Percentiles rank a stretch among this genome's conserved stretches.
Evolutionary conservation across 1,140 invertebrate species (phyloP).

Genomic region (Lucilia sericata): DNA sequence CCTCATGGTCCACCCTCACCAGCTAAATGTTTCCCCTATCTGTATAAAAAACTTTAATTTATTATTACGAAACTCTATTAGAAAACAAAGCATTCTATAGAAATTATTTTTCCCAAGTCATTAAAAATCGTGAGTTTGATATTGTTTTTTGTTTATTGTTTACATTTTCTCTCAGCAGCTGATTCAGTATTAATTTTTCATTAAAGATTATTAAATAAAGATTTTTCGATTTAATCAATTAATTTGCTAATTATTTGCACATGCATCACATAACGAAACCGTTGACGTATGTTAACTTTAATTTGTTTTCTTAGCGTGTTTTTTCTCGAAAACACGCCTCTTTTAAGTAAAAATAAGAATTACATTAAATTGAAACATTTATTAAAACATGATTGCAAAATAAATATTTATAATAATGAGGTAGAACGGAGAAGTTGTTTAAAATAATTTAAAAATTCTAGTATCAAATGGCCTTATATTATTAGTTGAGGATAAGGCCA

Average conservation of each 20-base stretch:
- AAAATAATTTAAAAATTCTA: neutral
- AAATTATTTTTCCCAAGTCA: neutral
- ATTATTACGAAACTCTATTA: neutral
- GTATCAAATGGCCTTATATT: no score
- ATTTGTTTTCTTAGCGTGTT: neutral
- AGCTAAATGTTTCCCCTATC: no score
- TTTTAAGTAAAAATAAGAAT: neutral
- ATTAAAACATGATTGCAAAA: neutral
- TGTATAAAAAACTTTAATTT: neutral
- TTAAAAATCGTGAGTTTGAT: neutral
- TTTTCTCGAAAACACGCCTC: neutral
- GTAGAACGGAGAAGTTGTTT: neutral
- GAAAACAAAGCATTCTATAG: neutral
- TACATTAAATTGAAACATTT: neutral
- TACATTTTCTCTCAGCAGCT: neutral
- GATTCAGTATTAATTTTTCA: neutral
- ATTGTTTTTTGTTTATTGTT: neutral
- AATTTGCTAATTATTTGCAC: constrained; percentile 9
- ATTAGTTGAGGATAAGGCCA: no score
- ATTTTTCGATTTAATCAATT: neutral
- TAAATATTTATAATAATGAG: no score
- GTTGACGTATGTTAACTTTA: neutral
- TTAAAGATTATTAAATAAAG: constrained; percentile 7
- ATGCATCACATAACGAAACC: neutral
- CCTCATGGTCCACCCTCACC: no score